These are phyloP conservation scores for Nothoprocta perdicaria DNA, from an alignment of 2,113 vertebrate species.

Conservation along the genomic window DNA sequence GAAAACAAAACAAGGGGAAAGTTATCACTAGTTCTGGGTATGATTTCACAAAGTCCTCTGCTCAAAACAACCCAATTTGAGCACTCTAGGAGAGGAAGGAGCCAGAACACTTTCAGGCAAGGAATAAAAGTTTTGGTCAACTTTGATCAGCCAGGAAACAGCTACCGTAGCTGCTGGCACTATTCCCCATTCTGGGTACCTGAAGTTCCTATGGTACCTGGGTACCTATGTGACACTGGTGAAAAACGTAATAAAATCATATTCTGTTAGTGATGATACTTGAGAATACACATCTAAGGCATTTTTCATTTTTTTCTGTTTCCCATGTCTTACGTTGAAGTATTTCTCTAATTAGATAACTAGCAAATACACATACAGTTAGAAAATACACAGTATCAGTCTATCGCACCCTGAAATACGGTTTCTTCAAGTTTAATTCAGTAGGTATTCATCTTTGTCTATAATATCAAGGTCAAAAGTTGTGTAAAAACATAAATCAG, in stretches of 20 bases:
- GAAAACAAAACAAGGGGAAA: neutral
- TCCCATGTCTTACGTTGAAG: neutral
- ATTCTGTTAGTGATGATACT: neutral
- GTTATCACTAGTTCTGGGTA: neutral
- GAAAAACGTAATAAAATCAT: neutral
- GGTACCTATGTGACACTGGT: neutral
- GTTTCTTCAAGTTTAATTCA: neutral
- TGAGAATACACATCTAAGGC: neutral
- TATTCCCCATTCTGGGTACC: neutral
- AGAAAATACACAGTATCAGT: neutral
- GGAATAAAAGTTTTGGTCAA: neutral
- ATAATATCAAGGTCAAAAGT: neutral
- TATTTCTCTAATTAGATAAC: neutral
- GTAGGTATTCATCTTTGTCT: neutral
- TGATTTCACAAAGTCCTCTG: neutral
- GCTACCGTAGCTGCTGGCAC: neutral
- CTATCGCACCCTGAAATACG: neutral
- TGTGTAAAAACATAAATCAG: neutral
- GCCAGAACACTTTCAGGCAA: neutral
- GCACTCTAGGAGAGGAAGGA: neutral
- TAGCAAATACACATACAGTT: neutral
- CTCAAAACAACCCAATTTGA: neutral
- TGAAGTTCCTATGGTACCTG: neutral
- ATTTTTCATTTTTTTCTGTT: neutral
- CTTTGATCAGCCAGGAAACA: neutral